Evolutionary conservation across 2,888 invertebrate species (phyloP), one percentile per base, ranked within the genome.

Genomic region (Melieria picta): DNA sequence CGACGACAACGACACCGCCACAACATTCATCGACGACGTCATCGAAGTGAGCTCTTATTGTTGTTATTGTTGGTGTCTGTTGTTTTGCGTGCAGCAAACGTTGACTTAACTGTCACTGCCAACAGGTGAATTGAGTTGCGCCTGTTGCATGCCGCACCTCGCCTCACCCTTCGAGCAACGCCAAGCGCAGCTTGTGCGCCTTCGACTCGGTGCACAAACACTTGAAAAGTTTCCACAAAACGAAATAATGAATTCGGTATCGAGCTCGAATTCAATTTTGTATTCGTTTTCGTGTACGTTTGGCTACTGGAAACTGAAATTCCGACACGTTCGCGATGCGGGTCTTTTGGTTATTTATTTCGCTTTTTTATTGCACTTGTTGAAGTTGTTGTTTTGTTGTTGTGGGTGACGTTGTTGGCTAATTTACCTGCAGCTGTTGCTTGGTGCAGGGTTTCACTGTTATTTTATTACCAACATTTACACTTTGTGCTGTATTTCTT

Each of bases 321-420:
- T 75, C 75, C 74, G 65, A 69, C 74, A 76, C 76, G 75, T 76
- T 74, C 55, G 65, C 73, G 65, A 58, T 69, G 73, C 73, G 74
- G 70, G 65, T 74, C 52, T 73, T 74, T 64, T 68, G 69, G 43
- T 66, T 57, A 56, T 47, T 65, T 65, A 10, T 57, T n/a, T 46
- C 55, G 16, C 45, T 47, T 62, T 46, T n/a, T 30, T 30, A 30
- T 30, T 30, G 30, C 30, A 30, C 30, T 30, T 30, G 30, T 30
- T 30, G 30, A 30, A 30, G 30, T 30, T 1, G 30, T 30, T n/a
- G n/a, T 30, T 2, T 30, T 30, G 30, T 30, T 30, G 30, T 30
- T 30, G 30, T 1, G 30, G 30, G 30, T 30, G 30, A 2, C 30
- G 30, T 30, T 30, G 30, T 30, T 30, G 30, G 30, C 30, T 30